Evolutionary conservation across 2,113 vertebrate species (phyloP).

Genomic region (Indicator maculatus): DNA sequence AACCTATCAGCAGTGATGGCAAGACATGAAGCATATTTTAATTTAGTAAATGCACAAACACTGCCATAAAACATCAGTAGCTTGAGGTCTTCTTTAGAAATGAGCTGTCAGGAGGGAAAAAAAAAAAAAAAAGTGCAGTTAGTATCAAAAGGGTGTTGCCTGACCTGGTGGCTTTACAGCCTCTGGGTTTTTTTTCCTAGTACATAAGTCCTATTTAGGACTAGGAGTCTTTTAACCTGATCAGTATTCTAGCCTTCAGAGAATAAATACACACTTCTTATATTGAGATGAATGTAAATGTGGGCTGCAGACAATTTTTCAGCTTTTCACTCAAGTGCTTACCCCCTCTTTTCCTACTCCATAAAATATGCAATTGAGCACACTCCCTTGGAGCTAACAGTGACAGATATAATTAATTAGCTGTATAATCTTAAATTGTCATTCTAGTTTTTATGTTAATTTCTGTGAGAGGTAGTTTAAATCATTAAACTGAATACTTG

Average conservation of each 20-base stretch:
- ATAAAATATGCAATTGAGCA: conserved; percentile 48
- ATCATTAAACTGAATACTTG: conserved; percentile 26
- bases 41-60: conserved; percentile 73
- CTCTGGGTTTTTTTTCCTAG: not conserved
- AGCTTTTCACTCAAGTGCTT: conserved; percentile 40
- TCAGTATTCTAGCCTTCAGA: not conserved
- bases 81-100: conserved; percentile 56
- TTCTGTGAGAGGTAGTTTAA: conserved; percentile 46
- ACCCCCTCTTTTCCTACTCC: not conserved
- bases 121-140: not conserved
- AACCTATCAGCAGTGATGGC: conserved; percentile 65
- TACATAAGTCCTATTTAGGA: not conserved
- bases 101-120: conserved; percentile 14
- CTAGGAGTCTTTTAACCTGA: not conserved
- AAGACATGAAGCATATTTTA: conserved; percentile 73
- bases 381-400: conserved; percentile 9
- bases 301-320: conserved; percentile 26
- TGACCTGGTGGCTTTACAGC: not conserved
- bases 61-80: conserved; percentile 57
- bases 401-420: conserved; percentile 54
- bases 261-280: not conserved
- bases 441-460: conserved; percentile 25
- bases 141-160: not conserved
- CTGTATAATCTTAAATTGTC: conserved; percentile 37
- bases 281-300: not conserved